Conservation (phyloP, 1,140 invertebrate species). For the Danaus plexippus region DNA sequence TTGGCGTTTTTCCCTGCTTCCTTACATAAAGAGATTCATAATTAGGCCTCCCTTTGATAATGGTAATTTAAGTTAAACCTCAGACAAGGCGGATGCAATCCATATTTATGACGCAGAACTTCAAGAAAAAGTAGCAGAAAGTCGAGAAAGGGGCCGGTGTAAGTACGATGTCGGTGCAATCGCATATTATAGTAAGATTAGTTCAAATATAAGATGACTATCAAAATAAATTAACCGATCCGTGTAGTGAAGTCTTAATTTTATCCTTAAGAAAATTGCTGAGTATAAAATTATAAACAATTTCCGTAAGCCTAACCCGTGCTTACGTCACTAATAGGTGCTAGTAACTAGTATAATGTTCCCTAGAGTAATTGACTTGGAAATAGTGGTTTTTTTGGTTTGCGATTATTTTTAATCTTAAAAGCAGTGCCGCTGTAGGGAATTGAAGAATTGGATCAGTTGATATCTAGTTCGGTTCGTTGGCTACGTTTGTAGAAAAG, state of each 20-base stretch:
- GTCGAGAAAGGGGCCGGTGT: slow-evolving; percentile 5
- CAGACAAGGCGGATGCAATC: slow-evolving; percentile 12
- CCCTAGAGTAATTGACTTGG: slow-evolving; percentile 80
- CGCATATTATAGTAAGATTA: slow-evolving; percentile 14
- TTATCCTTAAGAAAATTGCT: slow-evolving; percentile 60
- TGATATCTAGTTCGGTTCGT: slow-evolving; percentile 39
- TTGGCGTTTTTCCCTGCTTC: background rate
- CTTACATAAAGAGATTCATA: slow-evolving; percentile 14
- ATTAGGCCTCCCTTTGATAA: slow-evolving; percentile 22
- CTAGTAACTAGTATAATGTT: slow-evolving; percentile 74
- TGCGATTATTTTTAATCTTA: slow-evolving; percentile 44
- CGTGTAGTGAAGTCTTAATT: slow-evolving; percentile 52
- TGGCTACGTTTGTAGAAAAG: slow-evolving; percentile 55
- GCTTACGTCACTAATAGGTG: slow-evolving; percentile 66
- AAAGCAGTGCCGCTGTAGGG: slow-evolving; percentile 59
- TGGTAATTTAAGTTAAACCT: slow-evolving; percentile 9
- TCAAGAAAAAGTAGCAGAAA: slow-evolving; percentile 14
- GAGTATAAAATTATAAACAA: slow-evolving; percentile 71
- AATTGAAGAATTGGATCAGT: slow-evolving; percentile 41
- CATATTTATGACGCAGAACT: slow-evolving; percentile 1
- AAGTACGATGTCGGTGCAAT: slow-evolving; percentile 10
- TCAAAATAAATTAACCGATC: slow-evolving; percentile 17
- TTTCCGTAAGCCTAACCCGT: slow-evolving; percentile 61
- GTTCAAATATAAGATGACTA: slow-evolving; percentile 13
- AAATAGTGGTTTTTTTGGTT: slow-evolving; percentile 71